Conservation (phyloP, 2,113 vertebrate species). For the Eulemur macaco region DNA sequence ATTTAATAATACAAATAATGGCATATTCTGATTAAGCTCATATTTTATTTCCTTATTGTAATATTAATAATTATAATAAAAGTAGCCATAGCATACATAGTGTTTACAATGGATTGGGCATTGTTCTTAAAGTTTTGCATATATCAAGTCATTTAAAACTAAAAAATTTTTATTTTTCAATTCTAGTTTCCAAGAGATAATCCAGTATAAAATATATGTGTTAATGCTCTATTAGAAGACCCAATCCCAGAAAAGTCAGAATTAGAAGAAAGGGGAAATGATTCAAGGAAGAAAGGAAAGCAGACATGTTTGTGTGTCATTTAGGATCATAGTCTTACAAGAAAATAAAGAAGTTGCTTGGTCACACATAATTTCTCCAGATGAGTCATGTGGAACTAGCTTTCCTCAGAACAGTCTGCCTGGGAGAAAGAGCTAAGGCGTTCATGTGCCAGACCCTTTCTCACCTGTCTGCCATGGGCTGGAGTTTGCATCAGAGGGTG, state of each 20-base stretch:
- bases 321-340: not conserved
- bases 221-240: not conserved
- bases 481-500: not conserved
- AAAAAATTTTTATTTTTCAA: not conserved
- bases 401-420: not conserved
- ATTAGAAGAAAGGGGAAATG: not conserved
- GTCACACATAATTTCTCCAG: not conserved
- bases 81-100: not conserved
- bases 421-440: not conserved
- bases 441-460: not conserved
- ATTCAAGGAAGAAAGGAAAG: not conserved
- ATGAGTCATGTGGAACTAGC: not conserved
- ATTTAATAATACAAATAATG: not conserved
- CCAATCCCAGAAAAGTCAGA: not conserved
- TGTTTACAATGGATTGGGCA: not conserved
- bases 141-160: not conserved
- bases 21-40: not conserved
- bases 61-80: not conserved
- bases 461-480: not conserved
- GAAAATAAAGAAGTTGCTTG: not conserved
- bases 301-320: not conserved
- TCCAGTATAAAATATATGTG: not conserved
- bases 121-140: not conserved
- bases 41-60: not conserved
- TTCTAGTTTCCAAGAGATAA: not conserved